Evolutionary conservation across 1,140 invertebrate genomes (phyloP), one percentile per base, ranked within the genome.

Genomic region (Spodoptera frugiperda): DNA sequence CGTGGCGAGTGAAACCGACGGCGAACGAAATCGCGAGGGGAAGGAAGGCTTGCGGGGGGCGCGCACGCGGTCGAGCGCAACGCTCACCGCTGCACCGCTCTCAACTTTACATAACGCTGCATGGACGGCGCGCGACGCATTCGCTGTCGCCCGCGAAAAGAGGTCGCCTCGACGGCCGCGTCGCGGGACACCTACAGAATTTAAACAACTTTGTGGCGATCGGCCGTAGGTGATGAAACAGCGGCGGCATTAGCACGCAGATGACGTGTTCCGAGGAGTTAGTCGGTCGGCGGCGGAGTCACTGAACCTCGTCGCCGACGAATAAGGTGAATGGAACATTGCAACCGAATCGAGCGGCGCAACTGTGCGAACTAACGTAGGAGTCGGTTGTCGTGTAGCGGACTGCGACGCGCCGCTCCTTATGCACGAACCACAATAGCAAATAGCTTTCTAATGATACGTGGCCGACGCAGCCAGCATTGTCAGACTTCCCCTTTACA

Each of bases 241-340:
- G 77, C 84, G 79, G 85, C 88, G 80, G 86, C 88, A 87, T 88
- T 87, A 86, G 87, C 85, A 87, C 81, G 85, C 85, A 87, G 87
- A 83, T 91, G 90, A 91, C 90, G 90, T 87, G 89, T 84, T 75
- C 77, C 77, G 81, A 82, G 73, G 82, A 88, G 87, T 88, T 85
- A 86, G 86, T 91, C 89, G 89, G 89, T 88, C 89, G 89, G 67
- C 88, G 83, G 25, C 85, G 84, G 82, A 91, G 91, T 93, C 90
- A 92, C 80, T 91, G 91, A 92, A 93, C 91, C 89, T 89, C 88
- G 85, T 78, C 85, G 88, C 72, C 80, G 81, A 83, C 89, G 79
- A 91, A 92, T 91, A 91, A 91, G 90, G 91, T 92, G 91, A 91
- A 91, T 92, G 91, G 91, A 91, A 91, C 91, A 85, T 87, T 91